These are phyloP conservation scores for Lota lota DNA, from an alignment of 2,113 vertebrate genomes.

Conservation along the genomic window DNA sequence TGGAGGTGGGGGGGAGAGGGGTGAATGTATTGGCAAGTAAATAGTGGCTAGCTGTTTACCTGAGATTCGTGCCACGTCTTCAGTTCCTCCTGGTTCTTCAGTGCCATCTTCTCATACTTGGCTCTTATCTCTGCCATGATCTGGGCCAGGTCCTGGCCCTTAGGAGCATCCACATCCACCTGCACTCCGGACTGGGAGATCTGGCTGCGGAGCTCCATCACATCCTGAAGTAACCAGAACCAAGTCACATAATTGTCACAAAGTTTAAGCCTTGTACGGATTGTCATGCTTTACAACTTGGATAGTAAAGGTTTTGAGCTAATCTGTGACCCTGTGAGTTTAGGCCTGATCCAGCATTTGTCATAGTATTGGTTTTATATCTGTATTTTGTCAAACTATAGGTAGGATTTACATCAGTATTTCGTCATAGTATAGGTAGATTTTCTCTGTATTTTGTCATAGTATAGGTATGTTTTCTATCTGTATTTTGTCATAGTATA, in stretches of 20 bases:
- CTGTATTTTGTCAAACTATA: conserved; percentile 1
- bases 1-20: too few species aligned
- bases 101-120: conserved; percentile 86
- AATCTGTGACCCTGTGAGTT: background rate
- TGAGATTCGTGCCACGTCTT: conserved; percentile 86
- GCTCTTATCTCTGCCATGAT: conserved; percentile 86
- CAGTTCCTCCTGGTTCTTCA: conserved; percentile 87
- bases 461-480: conserved; percentile 2
- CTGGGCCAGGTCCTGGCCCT: conserved; percentile 84
- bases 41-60: conserved; percentile 61
- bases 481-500: too few species aligned
- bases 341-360: background rate
- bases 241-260: background rate
- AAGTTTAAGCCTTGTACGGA: too few species aligned
- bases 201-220: conserved; percentile 81
- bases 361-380: too few species aligned
- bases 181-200: conserved; percentile 83
- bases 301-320: background rate
- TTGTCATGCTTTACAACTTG: too few species aligned
- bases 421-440: too few species aligned
- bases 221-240: conserved; percentile 72
- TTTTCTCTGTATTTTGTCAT: background rate
- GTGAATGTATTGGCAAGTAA: background rate
- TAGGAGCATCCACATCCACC: conserved; percentile 88
- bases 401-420: background rate